Base-by-base conservation (phyloP, 2,888 invertebrate species). In the Neoaliturus tenellus region DNA sequence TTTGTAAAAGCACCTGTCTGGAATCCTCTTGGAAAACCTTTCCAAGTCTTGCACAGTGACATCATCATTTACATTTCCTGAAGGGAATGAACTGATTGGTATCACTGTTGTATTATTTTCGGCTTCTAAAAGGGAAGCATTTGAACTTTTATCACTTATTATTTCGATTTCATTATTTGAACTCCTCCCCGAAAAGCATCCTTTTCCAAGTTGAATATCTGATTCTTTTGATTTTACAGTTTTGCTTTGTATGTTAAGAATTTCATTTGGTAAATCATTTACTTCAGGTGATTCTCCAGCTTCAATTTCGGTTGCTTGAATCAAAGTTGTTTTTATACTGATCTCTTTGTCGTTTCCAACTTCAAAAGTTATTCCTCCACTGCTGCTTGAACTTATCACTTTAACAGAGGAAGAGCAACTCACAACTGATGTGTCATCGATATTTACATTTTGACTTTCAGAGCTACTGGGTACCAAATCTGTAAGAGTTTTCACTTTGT, bases 1-100 rank as follows among this genome's bases (percentile, higher is more conserved):
- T 67, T 67, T 31, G 31, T 33, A 67, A 31, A 67, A 67, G n/a
- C 67, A 67, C 17, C 67, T 67, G 14, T 67, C 67, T 31, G 67
- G 67, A 14, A 67, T 67, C 35, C 12, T 17, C 31, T 31, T 28
- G 14, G 44, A 12, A 44, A 12, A 8, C 12, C 39, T 12, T 14
- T 44, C 44, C 17, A 44, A 6, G 17, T 44, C 12, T 14, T 44
- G 44, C 4, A 44, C 20, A 55, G 23, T 55, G 20, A 25, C 12
- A 23, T 55, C 55, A 25, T 55, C 55, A 55, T 20, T 55, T 2
- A 55, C 3, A 55, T 25, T 55, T 55, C 23, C 48, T 48, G n/a
- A n/a, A 48, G 14, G 8, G n/a, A 5, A 31, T 6, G 17, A n/a
- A 10, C 25, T 25, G 3, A 5, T 31, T 67, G 31, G 31, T 33